Evolutionary conservation across 2,888 invertebrate species (phyloP), one percentile per base, ranked within the genome.

Genomic region (Cephonodes hylas): DNA sequence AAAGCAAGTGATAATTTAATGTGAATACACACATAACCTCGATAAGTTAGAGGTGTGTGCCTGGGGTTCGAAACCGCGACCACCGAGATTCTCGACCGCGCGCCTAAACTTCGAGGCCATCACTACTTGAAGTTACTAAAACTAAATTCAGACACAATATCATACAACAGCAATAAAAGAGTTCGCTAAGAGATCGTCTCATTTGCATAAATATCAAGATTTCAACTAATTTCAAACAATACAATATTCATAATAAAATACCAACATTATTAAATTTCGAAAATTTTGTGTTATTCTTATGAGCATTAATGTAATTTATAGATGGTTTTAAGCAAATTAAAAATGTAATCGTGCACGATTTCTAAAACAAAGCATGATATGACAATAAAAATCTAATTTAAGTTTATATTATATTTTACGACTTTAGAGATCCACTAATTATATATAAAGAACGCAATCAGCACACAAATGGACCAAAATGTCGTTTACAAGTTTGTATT

Each of bases 391-490:
- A 20, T 18, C 27, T 53, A 18, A 31, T 31, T 31, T 31, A 25
- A 46, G n/a, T 25, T 22, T 25, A 46, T 46, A n/a, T 13, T 23
- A 6, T 23, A 53, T 27, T 53, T 53, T 53, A 53, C 53, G 53
- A 53, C 53, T 53, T 53, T 53, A 20, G 53, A 53, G 31, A 18
- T 31, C 53, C 27, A 31, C 18, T 31, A 53, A 53, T 53, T 31
- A 31, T 20, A 53, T 31, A 10, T n/a, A 45, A 53, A 48, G 7
- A 8, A 13, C 22, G 20, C 27, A 48, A 48, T 48, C 25, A n/a
- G 15, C n/a, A 45, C 42, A n/a, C 20, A 8, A 45, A 4, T 45
- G 20, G 45, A 20, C 45, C 20, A 45, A 45, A 13, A 20, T 22
- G 22, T 22, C 13, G 5, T 3, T 44, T 44, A 18, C 2, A 20